phyloP scores from a whole-genome alignment of 2,797 vertebrate species.

The Urocyon cinereoargenteus region DNA sequence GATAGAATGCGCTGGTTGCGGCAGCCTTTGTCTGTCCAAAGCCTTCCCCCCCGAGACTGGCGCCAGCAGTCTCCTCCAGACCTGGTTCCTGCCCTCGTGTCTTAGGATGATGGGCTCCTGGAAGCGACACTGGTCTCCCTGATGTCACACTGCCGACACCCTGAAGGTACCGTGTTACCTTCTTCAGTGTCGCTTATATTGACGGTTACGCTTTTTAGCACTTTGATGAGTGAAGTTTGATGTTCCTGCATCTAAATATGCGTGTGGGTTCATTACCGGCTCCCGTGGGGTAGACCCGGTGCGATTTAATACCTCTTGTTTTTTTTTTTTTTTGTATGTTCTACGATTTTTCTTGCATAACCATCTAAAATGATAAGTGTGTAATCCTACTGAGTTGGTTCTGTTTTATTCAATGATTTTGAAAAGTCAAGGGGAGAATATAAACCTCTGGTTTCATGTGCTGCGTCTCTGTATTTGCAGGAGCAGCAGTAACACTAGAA shows the following conservation, averaged over 20 bases:
- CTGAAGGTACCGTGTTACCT: neutral
- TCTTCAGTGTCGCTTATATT: neutral
- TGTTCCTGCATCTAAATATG: neutral
- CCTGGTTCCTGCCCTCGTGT: rapidly evolving
- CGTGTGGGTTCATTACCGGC: rapidly evolving
- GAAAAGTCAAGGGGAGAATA: neutral
- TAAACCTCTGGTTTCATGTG: neutral
- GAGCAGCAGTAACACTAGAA: neutral
- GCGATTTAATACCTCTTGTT: neutral
- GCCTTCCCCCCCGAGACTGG: too few species aligned
- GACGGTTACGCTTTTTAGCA: too few species aligned
- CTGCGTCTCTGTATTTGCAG: rapidly evolving
- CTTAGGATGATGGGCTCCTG: rapidly evolving
- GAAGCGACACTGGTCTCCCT: rapidly evolving
- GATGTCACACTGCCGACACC: neutral
- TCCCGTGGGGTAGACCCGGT: rapidly evolving
- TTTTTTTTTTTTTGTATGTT: neutral
- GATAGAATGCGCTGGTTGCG: rapidly evolving
- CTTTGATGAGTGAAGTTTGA: neutral
- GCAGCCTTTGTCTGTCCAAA: neutral
- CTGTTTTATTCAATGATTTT: neutral
- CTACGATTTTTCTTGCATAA: neutral
- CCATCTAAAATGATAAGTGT: too few species aligned
- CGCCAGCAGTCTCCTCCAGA: rapidly evolving
- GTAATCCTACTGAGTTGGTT: too few species aligned